phyloP scores from a whole-genome alignment of 2,113 vertebrate species.

The Talpa occidentalis region DNA sequence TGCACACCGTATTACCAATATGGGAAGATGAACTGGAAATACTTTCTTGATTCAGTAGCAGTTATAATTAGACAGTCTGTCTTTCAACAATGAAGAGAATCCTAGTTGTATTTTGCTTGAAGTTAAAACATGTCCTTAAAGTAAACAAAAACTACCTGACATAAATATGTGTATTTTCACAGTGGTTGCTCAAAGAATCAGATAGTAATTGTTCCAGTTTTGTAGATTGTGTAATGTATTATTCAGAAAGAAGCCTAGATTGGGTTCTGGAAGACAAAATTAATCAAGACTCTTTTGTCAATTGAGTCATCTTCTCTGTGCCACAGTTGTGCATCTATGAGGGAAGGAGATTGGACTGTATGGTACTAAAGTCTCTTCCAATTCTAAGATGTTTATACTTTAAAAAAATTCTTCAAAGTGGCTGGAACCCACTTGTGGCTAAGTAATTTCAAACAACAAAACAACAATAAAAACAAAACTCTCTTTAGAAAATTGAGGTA shows the following conservation, averaged over 20 bases:
- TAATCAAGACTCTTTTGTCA: not conserved
- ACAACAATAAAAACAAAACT: not conserved
- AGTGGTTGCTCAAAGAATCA: not conserved
- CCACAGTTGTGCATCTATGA: not conserved
- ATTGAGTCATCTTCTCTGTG: not conserved
- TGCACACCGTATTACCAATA: not conserved
- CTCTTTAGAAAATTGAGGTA: not conserved
- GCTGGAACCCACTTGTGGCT: not conserved
- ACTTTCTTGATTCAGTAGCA: not conserved
- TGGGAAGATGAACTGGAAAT: not conserved
- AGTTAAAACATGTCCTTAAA: not conserved
- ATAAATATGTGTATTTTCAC: not conserved
- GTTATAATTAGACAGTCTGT: not conserved
- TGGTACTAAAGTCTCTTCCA: not conserved
- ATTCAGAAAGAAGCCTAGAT: not conserved
- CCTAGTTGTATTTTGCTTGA: slow-evolving; percentile 8
- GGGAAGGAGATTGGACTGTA: not conserved
- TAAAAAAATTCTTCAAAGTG: not conserved
- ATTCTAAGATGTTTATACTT: not conserved
- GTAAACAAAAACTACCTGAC: not conserved
- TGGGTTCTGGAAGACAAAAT: not conserved
- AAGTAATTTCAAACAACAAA: not conserved
- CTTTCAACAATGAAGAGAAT: slow-evolving; percentile 36
- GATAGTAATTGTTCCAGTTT: not conserved
- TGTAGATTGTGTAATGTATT: not conserved